These are phyloP conservation scores for Axea sp. DNA, from an alignment of 2,888 invertebrate species.

Conservation along the genomic window DNA sequence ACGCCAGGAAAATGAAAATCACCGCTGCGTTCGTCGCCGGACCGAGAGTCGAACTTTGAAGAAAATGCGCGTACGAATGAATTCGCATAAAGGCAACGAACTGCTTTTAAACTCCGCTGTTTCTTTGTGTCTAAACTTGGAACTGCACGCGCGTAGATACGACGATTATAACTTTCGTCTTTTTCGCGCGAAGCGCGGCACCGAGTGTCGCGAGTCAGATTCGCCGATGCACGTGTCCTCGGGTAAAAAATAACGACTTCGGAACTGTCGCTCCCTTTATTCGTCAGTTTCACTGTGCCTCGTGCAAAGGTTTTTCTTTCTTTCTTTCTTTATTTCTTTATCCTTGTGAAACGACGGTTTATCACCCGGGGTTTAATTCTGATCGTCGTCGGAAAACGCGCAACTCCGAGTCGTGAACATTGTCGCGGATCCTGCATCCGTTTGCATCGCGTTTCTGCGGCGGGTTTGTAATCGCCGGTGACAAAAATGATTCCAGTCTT, in stretches of 20 bases:
- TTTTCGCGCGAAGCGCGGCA: slow-evolving; percentile 14
- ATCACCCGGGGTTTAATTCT: not conserved
- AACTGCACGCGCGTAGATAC: slow-evolving; percentile 49
- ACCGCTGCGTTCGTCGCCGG: not conserved
- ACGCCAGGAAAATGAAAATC: too few species aligned
- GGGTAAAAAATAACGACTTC: not conserved
- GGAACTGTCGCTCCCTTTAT: not conserved
- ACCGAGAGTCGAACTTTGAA: slow-evolving; percentile 21
- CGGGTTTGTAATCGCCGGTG: slow-evolving; percentile 1
- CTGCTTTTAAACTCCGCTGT: slow-evolving; percentile 70
- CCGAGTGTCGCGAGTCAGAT: slow-evolving; percentile 4
- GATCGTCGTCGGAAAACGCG: not conserved
- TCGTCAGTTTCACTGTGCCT: not conserved
- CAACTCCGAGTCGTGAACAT: too few species aligned
- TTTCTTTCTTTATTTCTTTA: too few species aligned
- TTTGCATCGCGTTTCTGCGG: slow-evolving; percentile 2
- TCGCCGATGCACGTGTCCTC: not conserved
- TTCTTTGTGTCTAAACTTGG: slow-evolving; percentile 66
- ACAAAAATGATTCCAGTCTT: slow-evolving; percentile 14
- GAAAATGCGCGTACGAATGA: slow-evolving; percentile 55
- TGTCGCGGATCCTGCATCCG: too few species aligned
- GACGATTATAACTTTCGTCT: slow-evolving; percentile 59
- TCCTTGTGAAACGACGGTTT: not conserved
- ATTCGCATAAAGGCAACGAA: slow-evolving; percentile 69
- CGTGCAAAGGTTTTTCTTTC: not conserved